phyloP scores from a whole-genome alignment of 2,113 vertebrate genomes.

The Catharus minimus region DNA sequence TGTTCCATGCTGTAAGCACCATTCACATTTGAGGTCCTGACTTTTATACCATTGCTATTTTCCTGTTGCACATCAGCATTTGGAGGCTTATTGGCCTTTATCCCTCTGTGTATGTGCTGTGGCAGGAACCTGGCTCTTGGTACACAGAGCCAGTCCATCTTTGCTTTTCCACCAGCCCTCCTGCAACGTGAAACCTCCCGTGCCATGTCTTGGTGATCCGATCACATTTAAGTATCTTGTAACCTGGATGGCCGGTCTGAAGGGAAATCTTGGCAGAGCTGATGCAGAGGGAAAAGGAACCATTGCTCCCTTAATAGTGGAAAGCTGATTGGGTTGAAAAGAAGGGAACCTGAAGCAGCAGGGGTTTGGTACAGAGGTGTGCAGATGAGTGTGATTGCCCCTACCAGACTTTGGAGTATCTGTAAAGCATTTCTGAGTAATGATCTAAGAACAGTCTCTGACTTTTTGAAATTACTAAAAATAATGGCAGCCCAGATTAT shows the following conservation, averaged over 20 bases:
- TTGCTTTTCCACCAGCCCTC: not conserved
- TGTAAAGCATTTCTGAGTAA: not conserved
- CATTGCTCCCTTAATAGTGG: accelerated
- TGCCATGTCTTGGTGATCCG: not conserved
- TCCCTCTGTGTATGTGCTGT: accelerated
- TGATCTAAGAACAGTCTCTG: not conserved
- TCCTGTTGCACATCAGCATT: not conserved
- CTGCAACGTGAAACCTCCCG: not conserved
- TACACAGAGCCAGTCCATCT: not conserved
- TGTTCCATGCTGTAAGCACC: not conserved
- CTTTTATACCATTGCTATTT: accelerated
- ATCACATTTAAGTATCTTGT: not conserved
- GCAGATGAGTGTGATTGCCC: not conserved
- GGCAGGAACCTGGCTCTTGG: not conserved
- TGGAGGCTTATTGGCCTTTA: not conserved
- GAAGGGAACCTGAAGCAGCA: not conserved
- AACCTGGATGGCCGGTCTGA: not conserved
- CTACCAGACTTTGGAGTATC: not conserved
- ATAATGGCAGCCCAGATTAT: not conserved
- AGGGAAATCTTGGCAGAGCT: not conserved
- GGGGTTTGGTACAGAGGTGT: not conserved
- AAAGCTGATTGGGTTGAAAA: not conserved
- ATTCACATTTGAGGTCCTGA: not conserved
- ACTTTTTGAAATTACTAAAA: not conserved
- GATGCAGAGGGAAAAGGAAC: accelerated